A percentile compares a stretch with the other conserved stretches of the same genome.
Evolutionary conservation across 35 echinoderm and acorn worm species (phyloP).

Genomic region (Apostichopus parvimensis): DNA sequence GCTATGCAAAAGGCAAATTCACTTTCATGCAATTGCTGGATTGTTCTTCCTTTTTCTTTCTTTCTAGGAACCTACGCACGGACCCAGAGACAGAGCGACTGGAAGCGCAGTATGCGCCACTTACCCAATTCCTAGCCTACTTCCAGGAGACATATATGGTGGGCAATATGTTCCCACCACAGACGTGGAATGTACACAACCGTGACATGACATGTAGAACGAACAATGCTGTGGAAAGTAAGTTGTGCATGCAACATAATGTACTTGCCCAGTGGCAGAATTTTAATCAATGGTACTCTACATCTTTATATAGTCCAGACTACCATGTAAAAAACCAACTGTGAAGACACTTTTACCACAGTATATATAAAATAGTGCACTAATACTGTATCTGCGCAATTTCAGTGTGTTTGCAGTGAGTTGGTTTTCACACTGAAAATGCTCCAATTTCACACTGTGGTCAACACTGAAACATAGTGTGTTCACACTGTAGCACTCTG

Average conservation of each 20-base stretch:
- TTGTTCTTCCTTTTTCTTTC: constrained; percentile 14
- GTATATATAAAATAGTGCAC: no score
- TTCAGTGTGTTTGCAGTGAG: no score
- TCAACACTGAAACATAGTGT: no score
- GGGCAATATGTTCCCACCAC: background rate
- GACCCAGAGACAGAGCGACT: constrained; percentile 28
- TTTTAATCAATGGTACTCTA: no score
- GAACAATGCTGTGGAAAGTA: constrained; percentile 25
- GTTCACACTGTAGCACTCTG: no score
- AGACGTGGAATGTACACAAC: constrained; percentile 30
- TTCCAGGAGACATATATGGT: constrained; percentile 20
- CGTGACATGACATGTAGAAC: background rate
- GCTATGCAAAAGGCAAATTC: constrained; percentile 31
- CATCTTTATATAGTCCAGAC: no score
- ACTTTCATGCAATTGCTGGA: constrained; percentile 40
- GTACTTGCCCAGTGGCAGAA: no score
- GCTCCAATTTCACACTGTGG: no score
- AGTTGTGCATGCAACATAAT: background rate
- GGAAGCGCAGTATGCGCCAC: background rate
- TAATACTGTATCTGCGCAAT: no score
- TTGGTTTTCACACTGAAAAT: no score
- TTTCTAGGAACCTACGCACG: constrained; percentile 21
- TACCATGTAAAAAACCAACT: no score
- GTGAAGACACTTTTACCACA: no score
- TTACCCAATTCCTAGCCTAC: background rate